Base-by-base conservation (phyloP, 2,113 vertebrate genomes). In the Myiopsitta monachus region DNA sequence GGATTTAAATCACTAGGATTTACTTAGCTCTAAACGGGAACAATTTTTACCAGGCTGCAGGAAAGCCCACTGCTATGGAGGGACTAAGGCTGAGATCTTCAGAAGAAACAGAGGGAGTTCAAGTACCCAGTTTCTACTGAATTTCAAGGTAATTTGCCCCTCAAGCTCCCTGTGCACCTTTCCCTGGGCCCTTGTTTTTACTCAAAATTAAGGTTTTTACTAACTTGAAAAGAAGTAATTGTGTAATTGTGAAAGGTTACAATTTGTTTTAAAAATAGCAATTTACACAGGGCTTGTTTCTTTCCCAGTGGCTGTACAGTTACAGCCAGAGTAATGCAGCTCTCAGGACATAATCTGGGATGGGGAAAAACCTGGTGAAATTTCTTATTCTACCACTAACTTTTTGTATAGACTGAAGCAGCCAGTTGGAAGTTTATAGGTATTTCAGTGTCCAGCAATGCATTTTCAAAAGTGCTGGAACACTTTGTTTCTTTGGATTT, bases 1-100 rank as follows among this genome's bases (percentile, higher is more conserved):
- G 44, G 77, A 68, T 94, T 94, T 91, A 95, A 95, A 94, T 88
- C 81, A 82, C 69, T 79, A 73, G 3, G 3, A 88, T 93, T 96
- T 83, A 90, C 90, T 70, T 74, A 73, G 70, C 66, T 95, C 83
- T 87, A 84, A 95, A 94, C 85, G 70, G 44, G 87, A 91, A 74
- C 26, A 57, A 73, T 91, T 95, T 91, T 95, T 91, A 76, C 11
- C n/a, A 66, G 52, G 14, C 38, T 89, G 66, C 22, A 72, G 70
- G 91, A 91, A 87, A 82, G 3, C 63, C 47, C 55, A 73, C 52
- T 89, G 84, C 70, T 73, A 75, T n/a, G 69, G 55, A 84, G 43
- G 16, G 46, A 59, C 69, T 24, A 51, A 36, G 18, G 80, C 51
- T 87, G 68, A 94, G 79, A 70, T 81, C 90, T 94, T 78, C 87